A percentile compares a stretch with the other conserved stretches of the same genome.
Evolutionary conservation across 2,113 vertebrate species (phyloP).

Genomic region (Petrocephalus zakoni): DNA sequence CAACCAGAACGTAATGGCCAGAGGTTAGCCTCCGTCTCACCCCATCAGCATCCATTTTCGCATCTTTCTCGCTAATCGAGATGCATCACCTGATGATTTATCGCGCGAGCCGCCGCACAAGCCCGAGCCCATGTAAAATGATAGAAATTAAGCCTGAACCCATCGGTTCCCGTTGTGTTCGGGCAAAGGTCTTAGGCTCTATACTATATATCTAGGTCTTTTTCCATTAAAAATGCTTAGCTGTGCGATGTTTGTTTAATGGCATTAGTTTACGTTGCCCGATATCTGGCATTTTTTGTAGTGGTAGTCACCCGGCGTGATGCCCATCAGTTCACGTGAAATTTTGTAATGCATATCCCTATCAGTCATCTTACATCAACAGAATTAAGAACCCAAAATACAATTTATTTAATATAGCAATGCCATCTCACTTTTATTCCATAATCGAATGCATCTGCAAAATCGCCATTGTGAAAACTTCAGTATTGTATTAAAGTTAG

Average conservation of each 20-base stretch:
- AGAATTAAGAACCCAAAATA: neutral
- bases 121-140: too few relatives aligned
- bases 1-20: too few relatives aligned
- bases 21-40: too few relatives aligned
- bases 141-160: too few relatives aligned
- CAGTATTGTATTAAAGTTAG: neutral
- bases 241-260: neutral
- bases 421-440: neutral
- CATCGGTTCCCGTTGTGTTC: too few relatives aligned
- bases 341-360: neutral
- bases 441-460: neutral
- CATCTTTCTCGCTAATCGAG: too few relatives aligned
- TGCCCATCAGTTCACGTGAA: neutral
- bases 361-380: neutral
- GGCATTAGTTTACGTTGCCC: neutral
- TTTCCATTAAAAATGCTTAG: too few relatives aligned
- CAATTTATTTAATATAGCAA: neutral
- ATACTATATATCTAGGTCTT: too few relatives aligned
- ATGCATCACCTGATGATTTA: too few relatives aligned
- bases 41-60: too few relatives aligned
- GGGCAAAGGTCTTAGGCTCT: too few relatives aligned
- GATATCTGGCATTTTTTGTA: neutral
- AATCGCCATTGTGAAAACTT: neutral
- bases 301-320: neutral
- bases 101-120: too few relatives aligned